These are phyloP conservation scores for Heliocidaris erythrogramma DNA, from an alignment of 35 echinoderm and acorn worm genomes.

Conservation along the genomic window DNA sequence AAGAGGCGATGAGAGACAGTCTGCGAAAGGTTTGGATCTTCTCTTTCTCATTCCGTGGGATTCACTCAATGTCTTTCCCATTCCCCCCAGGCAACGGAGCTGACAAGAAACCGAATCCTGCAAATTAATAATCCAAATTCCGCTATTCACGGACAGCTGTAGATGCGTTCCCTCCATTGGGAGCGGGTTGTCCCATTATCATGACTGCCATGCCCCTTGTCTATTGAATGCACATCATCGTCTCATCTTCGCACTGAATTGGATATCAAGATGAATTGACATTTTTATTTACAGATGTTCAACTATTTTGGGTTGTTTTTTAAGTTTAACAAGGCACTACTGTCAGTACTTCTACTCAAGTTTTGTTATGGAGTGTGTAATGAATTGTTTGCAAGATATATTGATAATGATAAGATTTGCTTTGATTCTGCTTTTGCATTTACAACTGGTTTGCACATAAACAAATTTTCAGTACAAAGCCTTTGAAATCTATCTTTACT, in stretches of 20 bases:
- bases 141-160: not conserved
- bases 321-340: not conserved
- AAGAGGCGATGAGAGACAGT: not conserved
- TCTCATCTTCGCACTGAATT: not conserved
- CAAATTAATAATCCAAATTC: conserved; percentile 19
- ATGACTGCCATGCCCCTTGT: not conserved
- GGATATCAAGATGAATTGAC: conserved; percentile 17
- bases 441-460: too few relatives aligned
- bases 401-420: not conserved
- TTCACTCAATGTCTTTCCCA: conserved; percentile 16
- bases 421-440: too few relatives aligned
- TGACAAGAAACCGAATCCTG: conserved; percentile 16
- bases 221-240: not conserved
- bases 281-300: not conserved
- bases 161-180: not conserved
- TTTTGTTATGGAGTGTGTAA: not conserved
- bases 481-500: too few relatives aligned
- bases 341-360: not conserved
- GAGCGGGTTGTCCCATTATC: not conserved
- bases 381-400: not conserved
- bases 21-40: not conserved
- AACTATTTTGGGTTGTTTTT: not conserved
- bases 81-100: not conserved
- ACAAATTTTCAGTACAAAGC: too few relatives aligned
- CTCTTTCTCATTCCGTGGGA: not conserved